phyloP scores from a whole-genome alignment of 2,888 invertebrate genomes.

The Dinocampus coccinellae region DNA sequence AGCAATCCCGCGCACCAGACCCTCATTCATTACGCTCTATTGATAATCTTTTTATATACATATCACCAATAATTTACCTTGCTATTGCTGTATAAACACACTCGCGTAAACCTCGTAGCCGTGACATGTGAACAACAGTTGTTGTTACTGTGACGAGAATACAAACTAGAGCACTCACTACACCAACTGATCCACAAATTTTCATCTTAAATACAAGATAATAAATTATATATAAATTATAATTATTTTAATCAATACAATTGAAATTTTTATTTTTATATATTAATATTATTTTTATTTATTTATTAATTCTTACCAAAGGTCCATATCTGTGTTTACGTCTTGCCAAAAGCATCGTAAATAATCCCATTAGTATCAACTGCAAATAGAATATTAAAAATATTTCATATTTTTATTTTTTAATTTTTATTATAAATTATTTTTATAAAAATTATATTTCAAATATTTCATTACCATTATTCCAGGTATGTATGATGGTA shows the following conservation, averaged over 20 bases:
- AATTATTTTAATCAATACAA: too few relatives aligned
- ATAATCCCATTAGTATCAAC: constrained; percentile 88
- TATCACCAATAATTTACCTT: constrained; percentile 53
- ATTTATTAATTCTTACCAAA: constrained; percentile 83
- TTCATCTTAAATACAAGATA: constrained; percentile 78
- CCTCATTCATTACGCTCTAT: constrained; percentile 26
- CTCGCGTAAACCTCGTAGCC: constrained; percentile 86
- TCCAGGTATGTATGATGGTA: constrained; percentile 94
- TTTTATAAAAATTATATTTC: background rate
- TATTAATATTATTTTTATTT: too few relatives aligned
- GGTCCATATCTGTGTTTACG: constrained; percentile 88
- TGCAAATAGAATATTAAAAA: constrained; percentile 66
- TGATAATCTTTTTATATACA: constrained; percentile 22
- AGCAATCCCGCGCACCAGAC: background rate
- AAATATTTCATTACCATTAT: constrained; percentile 82
- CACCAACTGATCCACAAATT: constrained; percentile 88
- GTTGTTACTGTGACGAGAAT: constrained; percentile 91
- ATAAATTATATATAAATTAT: background rate
- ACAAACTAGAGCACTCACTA: constrained; percentile 88
- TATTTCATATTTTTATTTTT: background rate
- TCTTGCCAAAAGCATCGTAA: constrained; percentile 87
- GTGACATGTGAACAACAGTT: constrained; percentile 90
- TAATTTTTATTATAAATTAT: background rate
- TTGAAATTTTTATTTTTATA: too few relatives aligned
- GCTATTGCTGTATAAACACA: constrained; percentile 81